A percentile compares a stretch with the other conserved stretches of the same genome.
Evolutionary conservation across 2,113 vertebrate genomes (phyloP).

Genomic region (Pyrgilauda ruficollis): DNA sequence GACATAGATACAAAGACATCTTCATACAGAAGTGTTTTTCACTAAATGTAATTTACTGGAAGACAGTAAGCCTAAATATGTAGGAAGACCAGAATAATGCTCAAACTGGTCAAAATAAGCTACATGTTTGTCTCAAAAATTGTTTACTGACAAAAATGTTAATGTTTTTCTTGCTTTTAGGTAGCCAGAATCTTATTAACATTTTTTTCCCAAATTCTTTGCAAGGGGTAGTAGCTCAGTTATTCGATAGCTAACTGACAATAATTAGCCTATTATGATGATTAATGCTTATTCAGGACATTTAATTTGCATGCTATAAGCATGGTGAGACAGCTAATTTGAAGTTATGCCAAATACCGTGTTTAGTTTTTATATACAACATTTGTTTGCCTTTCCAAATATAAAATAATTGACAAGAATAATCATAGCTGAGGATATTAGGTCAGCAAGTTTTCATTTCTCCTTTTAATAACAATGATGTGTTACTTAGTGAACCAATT

Average conservation of each 20-base stretch:
- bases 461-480: slow-evolving; percentile 46
- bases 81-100: slow-evolving; percentile 50
- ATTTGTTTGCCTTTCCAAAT: slow-evolving; percentile 75
- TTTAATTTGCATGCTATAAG: slow-evolving; percentile 63
- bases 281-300: slow-evolving; percentile 65
- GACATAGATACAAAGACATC: background rate
- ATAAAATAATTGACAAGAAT: slow-evolving; percentile 79
- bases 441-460: slow-evolving; percentile 51
- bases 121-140: background rate
- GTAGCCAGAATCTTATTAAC: background rate
- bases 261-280: slow-evolving; percentile 67
- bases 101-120: slow-evolving; percentile 10
- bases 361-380: slow-evolving; percentile 71
- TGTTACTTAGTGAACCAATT: slow-evolving; percentile 60
- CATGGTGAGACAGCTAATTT: slow-evolving; percentile 46
- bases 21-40: slow-evolving; percentile 32
- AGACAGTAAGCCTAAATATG: slow-evolving; percentile 19
- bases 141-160: background rate
- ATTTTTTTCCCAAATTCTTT: background rate
- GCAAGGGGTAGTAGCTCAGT: slow-evolving; percentile 8
- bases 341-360: slow-evolving; percentile 63
- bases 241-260: slow-evolving; percentile 51
- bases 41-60: slow-evolving; percentile 46
- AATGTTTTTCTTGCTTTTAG: background rate
- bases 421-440: slow-evolving; percentile 68